Base-by-base conservation (phyloP, 2,888 invertebrate genomes). In the Lasioglossum oenotherae region DNA sequence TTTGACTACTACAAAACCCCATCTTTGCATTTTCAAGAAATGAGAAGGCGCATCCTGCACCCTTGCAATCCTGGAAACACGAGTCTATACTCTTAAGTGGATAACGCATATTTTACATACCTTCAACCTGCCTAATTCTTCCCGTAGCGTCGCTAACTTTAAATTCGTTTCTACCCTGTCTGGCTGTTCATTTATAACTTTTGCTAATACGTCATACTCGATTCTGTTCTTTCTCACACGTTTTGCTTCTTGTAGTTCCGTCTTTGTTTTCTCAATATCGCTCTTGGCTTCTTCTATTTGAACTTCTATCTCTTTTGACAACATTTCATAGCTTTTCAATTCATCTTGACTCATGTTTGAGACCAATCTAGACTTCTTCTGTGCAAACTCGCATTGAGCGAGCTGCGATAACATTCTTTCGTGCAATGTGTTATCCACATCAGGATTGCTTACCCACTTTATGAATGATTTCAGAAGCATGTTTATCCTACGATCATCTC, bases 191-290 rank as follows among this genome's bases (percentile, higher is more conserved):
- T 97, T 97, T 86, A 99, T 99, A 0, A 98, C 97, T 94, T 98
- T 98, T 0, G 99, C 99, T 67, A 99, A 93, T 19, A 98, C 97
- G 96, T 99, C 99, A 95, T 99, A 99, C 94, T 99, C 99, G 96
- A 98, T 97, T 92, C 98, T 96, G 94, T 99, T 98, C 94, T 98
- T 98, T 23, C 99, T 96, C 44, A 98, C 97, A 89, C 97, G 97
- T 94, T 98, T 98, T 0, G 98, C 98, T 92, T 98, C 96, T 71
- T 97, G 96, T 12, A 99, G 95, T 91, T 98, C 98, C 12, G 96
- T 95, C 95, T 99, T 98, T 83, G 98, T 98, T 83, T 97, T 97
- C 86, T 97, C 97, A 90, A 99, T 98, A 89, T 98, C 97, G 23
- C 96, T 96, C 93, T 98, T 98, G 0, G 98, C 98, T 76, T 97